Percentiles rank a stretch among this genome's conserved stretches.
Conservation (phyloP, 2,797 vertebrate genomes). For the Rousettus madagascariensis region DNA sequence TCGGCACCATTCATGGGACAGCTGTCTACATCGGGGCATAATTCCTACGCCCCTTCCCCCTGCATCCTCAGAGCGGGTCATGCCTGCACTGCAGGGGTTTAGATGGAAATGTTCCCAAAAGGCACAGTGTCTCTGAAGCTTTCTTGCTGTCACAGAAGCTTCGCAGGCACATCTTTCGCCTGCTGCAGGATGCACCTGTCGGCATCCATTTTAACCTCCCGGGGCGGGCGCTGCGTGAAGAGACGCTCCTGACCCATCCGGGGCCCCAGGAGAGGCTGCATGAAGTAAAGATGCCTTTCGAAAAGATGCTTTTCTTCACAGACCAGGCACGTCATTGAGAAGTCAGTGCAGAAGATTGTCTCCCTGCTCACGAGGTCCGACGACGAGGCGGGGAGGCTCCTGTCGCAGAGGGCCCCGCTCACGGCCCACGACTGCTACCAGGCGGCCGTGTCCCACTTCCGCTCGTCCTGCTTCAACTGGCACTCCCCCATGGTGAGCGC, state of each 20-base stretch:
- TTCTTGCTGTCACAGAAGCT: neutral
- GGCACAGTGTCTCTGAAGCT: neutral
- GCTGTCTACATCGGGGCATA: neutral
- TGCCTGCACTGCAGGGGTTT: neutral
- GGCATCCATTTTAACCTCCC: neutral
- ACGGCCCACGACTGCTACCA: slow-evolving; percentile 90
- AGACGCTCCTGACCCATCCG: rapidly evolving
- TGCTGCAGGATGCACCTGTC: rapidly evolving
- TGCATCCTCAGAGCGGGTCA: neutral
- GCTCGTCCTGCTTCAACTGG: slow-evolving; percentile 95
- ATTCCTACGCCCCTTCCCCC: rapidly evolving
- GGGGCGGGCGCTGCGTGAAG: neutral
- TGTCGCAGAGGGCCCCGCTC: slow-evolving; percentile 84
- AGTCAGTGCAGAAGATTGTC: slow-evolving; percentile 87
- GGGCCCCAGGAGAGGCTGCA: rapidly evolving
- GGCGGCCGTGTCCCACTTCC: slow-evolving; percentile 87
- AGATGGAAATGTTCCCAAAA: neutral
- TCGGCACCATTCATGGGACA: neutral
- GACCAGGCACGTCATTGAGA: slow-evolving; percentile 87
- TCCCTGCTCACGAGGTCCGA: slow-evolving; percentile 81
- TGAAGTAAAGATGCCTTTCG: rapidly evolving
- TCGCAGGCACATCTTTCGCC: rapidly evolving
- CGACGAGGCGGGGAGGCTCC: slow-evolving; percentile 76
- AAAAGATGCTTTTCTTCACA: slow-evolving; percentile 66
- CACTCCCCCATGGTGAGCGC: slow-evolving; percentile 87